Conservation (phyloP, 2,113 vertebrate species). For the Paedocypris sp. region DNA sequence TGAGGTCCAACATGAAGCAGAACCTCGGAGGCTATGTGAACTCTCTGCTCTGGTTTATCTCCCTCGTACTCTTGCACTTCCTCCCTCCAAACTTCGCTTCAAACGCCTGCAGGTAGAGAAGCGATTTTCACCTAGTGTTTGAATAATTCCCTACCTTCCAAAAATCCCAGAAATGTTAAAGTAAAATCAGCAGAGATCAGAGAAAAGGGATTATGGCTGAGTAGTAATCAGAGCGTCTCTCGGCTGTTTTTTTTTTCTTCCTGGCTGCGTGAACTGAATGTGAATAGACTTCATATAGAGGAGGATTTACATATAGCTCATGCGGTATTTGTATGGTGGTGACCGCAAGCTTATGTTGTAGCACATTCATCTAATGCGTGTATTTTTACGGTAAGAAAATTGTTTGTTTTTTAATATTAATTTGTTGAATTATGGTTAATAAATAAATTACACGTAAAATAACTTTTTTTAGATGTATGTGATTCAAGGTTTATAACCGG, state of each 20-base stretch:
- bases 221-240: slow-evolving; percentile 60
- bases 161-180: slow-evolving; percentile 40
- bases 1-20: slow-evolving; percentile 36
- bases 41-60: slow-evolving; percentile 69
- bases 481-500: too few relatives aligned
- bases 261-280: slow-evolving; percentile 37
- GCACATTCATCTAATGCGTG: too few relatives aligned
- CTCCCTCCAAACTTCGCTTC: slow-evolving; percentile 41
- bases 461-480: too few relatives aligned
- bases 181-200: slow-evolving; percentile 71
- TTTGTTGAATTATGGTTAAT: too few relatives aligned
- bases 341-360: not conserved
- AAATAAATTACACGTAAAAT: too few relatives aligned
- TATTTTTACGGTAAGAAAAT: too few relatives aligned
- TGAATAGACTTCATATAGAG: slow-evolving; percentile 3
- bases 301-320: not conserved
- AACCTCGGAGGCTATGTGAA: slow-evolving; percentile 65
- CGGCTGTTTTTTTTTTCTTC: slow-evolving; percentile 24
- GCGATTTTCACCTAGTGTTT: slow-evolving; percentile 79
- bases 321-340: not conserved
- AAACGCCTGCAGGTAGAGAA: slow-evolving; percentile 66
- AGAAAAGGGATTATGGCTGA: slow-evolving; percentile 76
- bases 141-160: slow-evolving; percentile 71
- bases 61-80: slow-evolving; percentile 23
- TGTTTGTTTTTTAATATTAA: too few relatives aligned